Conservation (phyloP, 2,888 invertebrate species). For the Pristionchus exspectatus region DNA sequence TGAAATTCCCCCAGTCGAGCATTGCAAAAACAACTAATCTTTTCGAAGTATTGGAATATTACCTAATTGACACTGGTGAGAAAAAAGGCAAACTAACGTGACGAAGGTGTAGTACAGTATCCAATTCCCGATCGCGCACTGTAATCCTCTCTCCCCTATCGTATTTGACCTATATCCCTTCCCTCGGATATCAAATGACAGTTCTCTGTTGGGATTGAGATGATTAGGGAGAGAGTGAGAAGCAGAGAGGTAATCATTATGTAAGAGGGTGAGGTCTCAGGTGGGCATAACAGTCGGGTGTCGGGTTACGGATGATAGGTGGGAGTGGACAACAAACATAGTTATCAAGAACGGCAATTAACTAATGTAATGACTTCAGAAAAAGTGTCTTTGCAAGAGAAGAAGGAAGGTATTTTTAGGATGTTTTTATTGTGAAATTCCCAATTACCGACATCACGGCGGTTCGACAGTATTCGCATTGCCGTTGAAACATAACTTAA, state of each 20-base stretch:
- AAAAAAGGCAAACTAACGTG: neutral
- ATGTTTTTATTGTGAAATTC: too few species aligned
- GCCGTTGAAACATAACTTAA: too few species aligned
- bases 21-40: too few species aligned
- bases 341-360: too few species aligned
- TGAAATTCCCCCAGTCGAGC: too few species aligned
- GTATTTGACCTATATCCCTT: neutral
- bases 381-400: too few species aligned
- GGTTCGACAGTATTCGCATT: too few species aligned
- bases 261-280: neutral
- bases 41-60: neutral
- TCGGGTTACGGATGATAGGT: conserved; percentile 13
- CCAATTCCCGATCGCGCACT: neutral
- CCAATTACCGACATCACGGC: too few species aligned
- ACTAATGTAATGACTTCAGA: too few species aligned
- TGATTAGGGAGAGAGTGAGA: conserved; percentile 30
- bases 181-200: neutral
- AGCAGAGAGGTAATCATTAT: conserved; percentile 25
- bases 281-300: neutral
- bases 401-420: too few species aligned
- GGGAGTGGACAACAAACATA: neutral
- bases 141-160: neutral
- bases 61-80: too few species aligned
- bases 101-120: neutral
- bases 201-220: neutral